These are phyloP conservation scores for Microtus montanus DNA, from an alignment of 2,113 vertebrate species.

Conservation along the genomic window DNA sequence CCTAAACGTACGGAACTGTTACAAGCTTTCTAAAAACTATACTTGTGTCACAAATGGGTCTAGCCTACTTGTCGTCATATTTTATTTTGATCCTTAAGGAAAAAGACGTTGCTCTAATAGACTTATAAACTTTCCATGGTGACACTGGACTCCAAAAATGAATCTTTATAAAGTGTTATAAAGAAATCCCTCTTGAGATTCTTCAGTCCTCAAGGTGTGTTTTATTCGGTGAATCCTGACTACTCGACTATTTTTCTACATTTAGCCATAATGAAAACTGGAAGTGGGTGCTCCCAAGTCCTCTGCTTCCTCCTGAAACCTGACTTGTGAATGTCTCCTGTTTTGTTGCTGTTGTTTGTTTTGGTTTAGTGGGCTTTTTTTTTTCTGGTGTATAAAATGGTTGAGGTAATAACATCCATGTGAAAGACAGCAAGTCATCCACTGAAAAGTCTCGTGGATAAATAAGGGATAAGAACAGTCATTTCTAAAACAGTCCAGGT, in stretches of 20 bases:
- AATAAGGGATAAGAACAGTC: neutral
- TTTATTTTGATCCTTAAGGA: neutral
- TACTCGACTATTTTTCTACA: neutral
- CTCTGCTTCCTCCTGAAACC: slow-evolving; percentile 21
- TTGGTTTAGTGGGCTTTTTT: neutral
- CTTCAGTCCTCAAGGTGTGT: neutral
- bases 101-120: neutral
- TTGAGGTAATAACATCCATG: neutral
- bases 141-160: neutral
- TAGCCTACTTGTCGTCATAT: neutral
- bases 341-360: neutral
- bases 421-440: neutral
- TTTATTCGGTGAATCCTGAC: neutral
- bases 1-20: neutral
- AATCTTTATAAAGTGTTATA: neutral
- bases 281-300: no score
- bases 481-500: slow-evolving; percentile 19
- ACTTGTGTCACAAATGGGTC: slow-evolving; percentile 25
- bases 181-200: neutral
- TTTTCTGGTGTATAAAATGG: neutral
- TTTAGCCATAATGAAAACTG: slow-evolving; percentile 14
- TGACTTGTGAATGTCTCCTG: slow-evolving; percentile 3
- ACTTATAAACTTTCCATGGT: neutral
- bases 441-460: neutral
- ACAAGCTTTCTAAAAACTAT: neutral